These are phyloP conservation scores for Harpagoxenus sublaevis DNA, from an alignment of 2,888 invertebrate species.

Conservation along the genomic window DNA sequence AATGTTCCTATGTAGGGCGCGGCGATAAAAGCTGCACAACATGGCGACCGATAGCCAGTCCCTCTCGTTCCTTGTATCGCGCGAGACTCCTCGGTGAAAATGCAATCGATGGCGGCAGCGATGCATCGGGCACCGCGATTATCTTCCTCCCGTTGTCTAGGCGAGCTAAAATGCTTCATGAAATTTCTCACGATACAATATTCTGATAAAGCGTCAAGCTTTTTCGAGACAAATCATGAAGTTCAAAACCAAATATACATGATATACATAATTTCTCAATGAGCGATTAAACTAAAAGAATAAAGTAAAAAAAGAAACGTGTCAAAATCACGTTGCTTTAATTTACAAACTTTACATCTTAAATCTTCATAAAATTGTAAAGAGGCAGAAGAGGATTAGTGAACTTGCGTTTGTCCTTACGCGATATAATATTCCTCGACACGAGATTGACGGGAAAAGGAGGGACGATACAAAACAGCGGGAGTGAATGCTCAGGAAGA, in stretches of 20 bases:
- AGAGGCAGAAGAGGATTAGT: background rate
- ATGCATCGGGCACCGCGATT: background rate
- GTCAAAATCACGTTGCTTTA: background rate
- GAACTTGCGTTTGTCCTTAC: background rate
- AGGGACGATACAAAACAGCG: slow-evolving; percentile 31
- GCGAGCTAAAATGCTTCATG: background rate
- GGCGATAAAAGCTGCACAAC: slow-evolving; percentile 82
- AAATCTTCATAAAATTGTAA: background rate
- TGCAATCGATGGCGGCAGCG: slow-evolving; percentile 23
- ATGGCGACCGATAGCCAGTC: slow-evolving; percentile 77
- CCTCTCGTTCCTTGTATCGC: slow-evolving; percentile 36
- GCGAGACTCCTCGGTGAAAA: background rate
- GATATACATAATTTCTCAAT: background rate
- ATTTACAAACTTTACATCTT: background rate
- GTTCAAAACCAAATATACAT: background rate
- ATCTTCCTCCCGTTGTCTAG: background rate
- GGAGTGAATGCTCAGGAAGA: slow-evolving; percentile 31
- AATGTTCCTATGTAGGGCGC: slow-evolving; percentile 79
- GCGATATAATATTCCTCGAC: slow-evolving; percentile 14
- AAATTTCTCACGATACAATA: background rate
- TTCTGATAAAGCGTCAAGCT: background rate
- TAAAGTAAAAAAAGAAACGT: background rate
- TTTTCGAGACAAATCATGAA: background rate
- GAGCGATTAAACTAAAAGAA: background rate
- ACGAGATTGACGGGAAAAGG: slow-evolving; percentile 17